These are phyloP conservation scores for Odocoileus hemionus DNA, from an alignment of 2,113 vertebrate genomes.

Conservation along the genomic window DNA sequence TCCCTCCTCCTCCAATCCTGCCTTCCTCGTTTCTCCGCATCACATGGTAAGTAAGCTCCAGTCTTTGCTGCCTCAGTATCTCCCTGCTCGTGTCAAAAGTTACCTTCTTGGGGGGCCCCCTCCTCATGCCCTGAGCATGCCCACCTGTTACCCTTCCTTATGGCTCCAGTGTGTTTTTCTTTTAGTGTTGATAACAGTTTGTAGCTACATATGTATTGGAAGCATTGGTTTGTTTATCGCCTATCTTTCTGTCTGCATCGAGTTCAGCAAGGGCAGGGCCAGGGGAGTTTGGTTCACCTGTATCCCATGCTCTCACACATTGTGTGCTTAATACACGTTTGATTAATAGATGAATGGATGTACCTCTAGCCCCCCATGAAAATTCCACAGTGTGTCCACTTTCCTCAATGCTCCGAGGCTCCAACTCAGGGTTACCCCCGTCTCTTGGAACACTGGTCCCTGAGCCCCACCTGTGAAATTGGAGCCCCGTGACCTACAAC, in stretches of 20 bases:
- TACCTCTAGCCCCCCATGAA: neutral
- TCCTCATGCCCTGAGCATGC: neutral
- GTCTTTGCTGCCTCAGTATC: neutral
- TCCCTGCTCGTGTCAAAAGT: neutral
- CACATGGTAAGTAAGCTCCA: neutral
- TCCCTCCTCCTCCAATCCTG: neutral
- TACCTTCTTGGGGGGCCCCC: neutral
- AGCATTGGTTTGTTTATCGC: neutral
- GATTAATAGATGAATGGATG: neutral
- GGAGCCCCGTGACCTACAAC: neutral
- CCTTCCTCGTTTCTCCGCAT: neutral
- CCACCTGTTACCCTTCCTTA: neutral
- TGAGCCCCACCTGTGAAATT: neutral
- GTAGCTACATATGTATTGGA: neutral
- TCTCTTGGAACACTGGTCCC: neutral
- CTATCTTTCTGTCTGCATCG: neutral
- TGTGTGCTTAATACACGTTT: neutral
- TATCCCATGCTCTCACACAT: rapidly evolving
- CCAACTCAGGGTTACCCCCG: neutral
- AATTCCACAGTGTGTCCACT: neutral
- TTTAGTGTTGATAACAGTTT: neutral
- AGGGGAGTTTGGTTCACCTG: neutral
- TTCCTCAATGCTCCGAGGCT: neutral
- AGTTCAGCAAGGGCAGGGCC: neutral
- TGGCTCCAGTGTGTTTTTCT: neutral